Conservation (phyloP, 2,888 invertebrate species). For the Galerucella nymphaeae region DNA sequence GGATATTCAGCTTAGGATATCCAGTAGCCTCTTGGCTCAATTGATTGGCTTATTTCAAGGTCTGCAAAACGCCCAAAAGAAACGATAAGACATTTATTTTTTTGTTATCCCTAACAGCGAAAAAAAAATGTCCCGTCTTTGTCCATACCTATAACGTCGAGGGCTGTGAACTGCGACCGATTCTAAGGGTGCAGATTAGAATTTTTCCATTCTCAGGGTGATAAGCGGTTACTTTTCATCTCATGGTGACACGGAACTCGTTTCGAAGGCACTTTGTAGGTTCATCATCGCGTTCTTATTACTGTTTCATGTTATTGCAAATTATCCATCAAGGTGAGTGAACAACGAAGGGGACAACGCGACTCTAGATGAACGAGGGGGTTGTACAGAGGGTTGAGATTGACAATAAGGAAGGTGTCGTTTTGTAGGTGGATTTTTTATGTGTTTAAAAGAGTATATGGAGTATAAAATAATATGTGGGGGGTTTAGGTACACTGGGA, state of each 20-base stretch:
- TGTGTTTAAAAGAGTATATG: constrained; percentile 17
- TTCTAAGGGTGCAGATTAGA: constrained; percentile 48
- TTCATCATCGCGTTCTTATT: constrained; percentile 55
- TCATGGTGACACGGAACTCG: constrained; percentile 48
- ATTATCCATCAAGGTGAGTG: constrained; percentile 56
- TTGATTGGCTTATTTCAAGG: too few species aligned
- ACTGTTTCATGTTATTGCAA: constrained; percentile 62
- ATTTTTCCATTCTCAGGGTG: constrained; percentile 48
- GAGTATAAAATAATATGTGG: constrained; percentile 15
- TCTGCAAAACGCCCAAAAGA: too few species aligned
- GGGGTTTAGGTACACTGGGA: constrained; percentile 14
- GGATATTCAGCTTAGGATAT: too few species aligned
- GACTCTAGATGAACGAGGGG: not conserved
- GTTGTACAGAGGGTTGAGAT: constrained; percentile 23
- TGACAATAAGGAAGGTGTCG: constrained; percentile 29
- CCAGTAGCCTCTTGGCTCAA: too few species aligned
- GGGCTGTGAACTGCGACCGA: constrained; percentile 48
- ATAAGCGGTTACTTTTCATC: constrained; percentile 56
- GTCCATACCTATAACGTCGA: constrained; percentile 48
- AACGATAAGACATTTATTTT: too few species aligned
- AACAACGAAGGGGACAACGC: constrained; percentile 9
- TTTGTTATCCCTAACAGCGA: too few species aligned
- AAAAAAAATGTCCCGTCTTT: constrained; percentile 8
- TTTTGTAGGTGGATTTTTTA: constrained; percentile 18
- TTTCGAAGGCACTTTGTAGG: constrained; percentile 51